Evolutionary conservation across 2,888 invertebrate genomes (phyloP), one percentile per base, ranked within the genome.

Genomic region (Uropetala carovei): DNA sequence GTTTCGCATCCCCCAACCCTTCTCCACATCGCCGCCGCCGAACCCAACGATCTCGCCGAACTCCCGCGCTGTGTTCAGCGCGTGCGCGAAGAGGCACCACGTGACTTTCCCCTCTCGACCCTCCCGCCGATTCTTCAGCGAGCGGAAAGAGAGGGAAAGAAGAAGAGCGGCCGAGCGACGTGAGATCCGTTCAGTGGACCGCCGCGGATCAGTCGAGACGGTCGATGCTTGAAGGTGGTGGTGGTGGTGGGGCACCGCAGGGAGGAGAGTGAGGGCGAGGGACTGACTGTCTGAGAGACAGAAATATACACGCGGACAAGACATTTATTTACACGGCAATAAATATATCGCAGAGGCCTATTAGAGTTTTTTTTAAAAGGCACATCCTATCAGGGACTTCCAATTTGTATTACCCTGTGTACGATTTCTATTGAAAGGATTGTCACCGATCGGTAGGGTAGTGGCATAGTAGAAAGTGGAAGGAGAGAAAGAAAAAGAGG

Each of bases 121-220:
- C 82, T 43, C 43, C 81, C 14, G 13, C 18, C 82, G n/a, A 83
- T 56, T 83, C 57, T 16, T n/a, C n/a, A 57, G 56, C 83, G 83
- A 56, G n/a, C 14, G 56, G 7, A 57, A 43, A 43, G 43, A 43
- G 82, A 82, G 82, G 43, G 82, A 82, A 43, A 82, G 75, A 58
- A n/a, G n/a, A 60, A 18, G 16, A 86, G 86, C 22, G 86, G 27
- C 30, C 60, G 30, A 27, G 30, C 22, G 14, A 60, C 10, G 30
- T 16, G 86, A 30, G 86, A 18, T 86, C 30, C 30, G 60, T 30
- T 86, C 86, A 86, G 86, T 86, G 86, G 86, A 86, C 86, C 86
- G 86, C 86, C 86, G 86, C 86, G 59, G 30, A 7, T 18, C 86
- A 86, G 86, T 57, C 59, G 59, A 86, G 86, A 86, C 86, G 86